Evolutionary conservation across 2,797 vertebrate genomes (phyloP).

Genomic region (Sebastes aleutianus): DNA sequence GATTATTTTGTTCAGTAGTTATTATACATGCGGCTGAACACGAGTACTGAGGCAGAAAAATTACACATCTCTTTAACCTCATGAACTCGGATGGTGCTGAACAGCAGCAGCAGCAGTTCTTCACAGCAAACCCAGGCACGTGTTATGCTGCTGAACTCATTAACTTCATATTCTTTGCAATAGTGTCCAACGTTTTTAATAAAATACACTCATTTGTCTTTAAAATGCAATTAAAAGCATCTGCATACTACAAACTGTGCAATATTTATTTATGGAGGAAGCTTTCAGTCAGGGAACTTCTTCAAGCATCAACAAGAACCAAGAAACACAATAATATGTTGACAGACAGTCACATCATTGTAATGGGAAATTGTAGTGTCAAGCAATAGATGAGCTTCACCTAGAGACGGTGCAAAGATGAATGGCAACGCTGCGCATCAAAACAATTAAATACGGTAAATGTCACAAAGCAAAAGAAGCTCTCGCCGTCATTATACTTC

Average conservation of each 20-base stretch:
- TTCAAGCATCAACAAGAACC: neutral
- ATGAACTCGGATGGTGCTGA: neutral
- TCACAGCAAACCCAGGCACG: neutral
- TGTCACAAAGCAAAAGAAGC: neutral
- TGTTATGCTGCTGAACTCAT: neutral
- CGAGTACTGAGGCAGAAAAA: slow-evolving; percentile 13
- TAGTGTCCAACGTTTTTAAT: neutral
- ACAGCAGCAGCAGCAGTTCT: neutral
- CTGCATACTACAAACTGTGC: neutral
- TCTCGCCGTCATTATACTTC: neutral
- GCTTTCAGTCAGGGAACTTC: neutral
- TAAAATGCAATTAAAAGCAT: neutral
- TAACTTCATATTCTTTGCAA: neutral
- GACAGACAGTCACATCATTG: neutral
- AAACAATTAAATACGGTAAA: neutral
- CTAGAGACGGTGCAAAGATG: neutral
- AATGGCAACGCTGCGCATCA: neutral
- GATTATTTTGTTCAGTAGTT: slow-evolving; percentile 4
- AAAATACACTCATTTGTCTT: neutral
- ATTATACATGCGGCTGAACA: slow-evolving; percentile 2
- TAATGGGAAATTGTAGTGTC: neutral
- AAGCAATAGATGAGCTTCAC: neutral
- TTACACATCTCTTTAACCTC: slow-evolving; percentile 11
- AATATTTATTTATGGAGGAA: too few species aligned
- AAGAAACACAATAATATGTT: too few species aligned